Evolutionary conservation across 92 coral and sea anemone species (phyloP).

Genomic region (Porites rus): DNA sequence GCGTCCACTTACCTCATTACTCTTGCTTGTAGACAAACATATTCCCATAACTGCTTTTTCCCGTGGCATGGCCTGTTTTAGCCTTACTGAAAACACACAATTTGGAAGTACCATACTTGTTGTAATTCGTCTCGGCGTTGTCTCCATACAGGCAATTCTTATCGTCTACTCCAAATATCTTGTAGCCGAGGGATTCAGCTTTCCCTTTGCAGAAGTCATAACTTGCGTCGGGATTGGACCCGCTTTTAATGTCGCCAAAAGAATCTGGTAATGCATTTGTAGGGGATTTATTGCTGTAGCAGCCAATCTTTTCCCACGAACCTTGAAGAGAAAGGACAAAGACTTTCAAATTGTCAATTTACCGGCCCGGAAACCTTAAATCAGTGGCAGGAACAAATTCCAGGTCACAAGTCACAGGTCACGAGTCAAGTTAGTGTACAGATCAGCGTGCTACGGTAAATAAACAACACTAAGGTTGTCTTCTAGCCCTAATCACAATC

Average conservation of each 20-base stretch:
- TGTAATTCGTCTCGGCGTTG: not conserved
- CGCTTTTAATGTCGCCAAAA: not conserved
- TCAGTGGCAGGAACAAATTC: not conserved
- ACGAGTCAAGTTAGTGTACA: no score
- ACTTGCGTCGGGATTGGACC: not conserved
- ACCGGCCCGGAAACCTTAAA: not conserved
- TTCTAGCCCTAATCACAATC: no score
- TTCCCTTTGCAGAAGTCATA: not conserved
- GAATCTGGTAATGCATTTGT: slow-evolving; percentile 3
- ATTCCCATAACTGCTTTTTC: not conserved
- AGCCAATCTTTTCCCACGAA: not conserved
- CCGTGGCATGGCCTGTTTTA: not conserved
- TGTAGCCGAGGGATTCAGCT: not conserved
- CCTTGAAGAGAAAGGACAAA: not conserved
- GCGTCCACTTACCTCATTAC: not conserved
- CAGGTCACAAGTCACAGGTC: not conserved
- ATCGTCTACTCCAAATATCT: no score
- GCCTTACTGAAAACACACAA: not conserved
- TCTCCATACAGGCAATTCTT: not conserved
- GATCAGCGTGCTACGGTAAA: no score
- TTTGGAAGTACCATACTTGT: not conserved
- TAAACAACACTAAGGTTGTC: no score
- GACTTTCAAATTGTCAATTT: not conserved
- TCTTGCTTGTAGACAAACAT: not conserved
- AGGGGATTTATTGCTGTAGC: slow-evolving; percentile 5